These are phyloP conservation scores for Pristionchus arcanus DNA, from an alignment of 2,888 invertebrate species.

Conservation along the genomic window DNA sequence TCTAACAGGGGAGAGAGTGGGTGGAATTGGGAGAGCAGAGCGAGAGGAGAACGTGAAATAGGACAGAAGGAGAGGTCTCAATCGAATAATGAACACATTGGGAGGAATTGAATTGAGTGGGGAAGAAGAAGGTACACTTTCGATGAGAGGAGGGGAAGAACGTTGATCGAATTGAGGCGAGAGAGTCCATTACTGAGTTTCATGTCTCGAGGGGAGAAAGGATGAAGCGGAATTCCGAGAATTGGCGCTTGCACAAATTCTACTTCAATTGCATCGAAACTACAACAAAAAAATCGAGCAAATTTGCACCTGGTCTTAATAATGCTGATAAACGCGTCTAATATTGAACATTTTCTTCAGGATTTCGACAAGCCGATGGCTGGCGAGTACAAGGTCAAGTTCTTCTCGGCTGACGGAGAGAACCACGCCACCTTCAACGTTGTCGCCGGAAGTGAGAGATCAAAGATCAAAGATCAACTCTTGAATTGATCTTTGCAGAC, in stretches of 20 bases:
- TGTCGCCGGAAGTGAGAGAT: conserved; percentile 77
- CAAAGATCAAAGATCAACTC: conserved; percentile 52
- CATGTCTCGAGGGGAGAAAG: not conserved
- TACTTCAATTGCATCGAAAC: too few relatives aligned
- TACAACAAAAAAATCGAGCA: too few relatives aligned
- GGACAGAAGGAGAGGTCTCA: not conserved
- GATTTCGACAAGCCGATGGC: conserved; percentile 79
- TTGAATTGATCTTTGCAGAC: conserved; percentile 66
- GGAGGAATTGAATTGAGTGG: not conserved
- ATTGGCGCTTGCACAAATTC: not conserved
- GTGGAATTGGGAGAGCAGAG: too few relatives aligned
- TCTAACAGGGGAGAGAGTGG: too few relatives aligned
- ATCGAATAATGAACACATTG: conserved; percentile 47
- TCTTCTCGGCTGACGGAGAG: conserved; percentile 74
- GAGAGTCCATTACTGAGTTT: conserved; percentile 34
- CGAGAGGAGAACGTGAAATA: conserved; percentile 1
- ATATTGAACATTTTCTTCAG: conserved; percentile 62
- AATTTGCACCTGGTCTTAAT: too few relatives aligned
- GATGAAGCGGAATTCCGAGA: conserved; percentile 9
- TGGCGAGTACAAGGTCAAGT: conserved; percentile 78
- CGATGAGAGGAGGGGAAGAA: not conserved
- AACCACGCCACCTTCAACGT: conserved; percentile 78
- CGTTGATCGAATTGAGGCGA: conserved; percentile 12
- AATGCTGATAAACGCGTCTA: too few relatives aligned
- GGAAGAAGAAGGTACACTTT: conserved; percentile 35